Base-by-base conservation (phyloP, 2,888 invertebrate species). In the Cantharis rufa region DNA sequence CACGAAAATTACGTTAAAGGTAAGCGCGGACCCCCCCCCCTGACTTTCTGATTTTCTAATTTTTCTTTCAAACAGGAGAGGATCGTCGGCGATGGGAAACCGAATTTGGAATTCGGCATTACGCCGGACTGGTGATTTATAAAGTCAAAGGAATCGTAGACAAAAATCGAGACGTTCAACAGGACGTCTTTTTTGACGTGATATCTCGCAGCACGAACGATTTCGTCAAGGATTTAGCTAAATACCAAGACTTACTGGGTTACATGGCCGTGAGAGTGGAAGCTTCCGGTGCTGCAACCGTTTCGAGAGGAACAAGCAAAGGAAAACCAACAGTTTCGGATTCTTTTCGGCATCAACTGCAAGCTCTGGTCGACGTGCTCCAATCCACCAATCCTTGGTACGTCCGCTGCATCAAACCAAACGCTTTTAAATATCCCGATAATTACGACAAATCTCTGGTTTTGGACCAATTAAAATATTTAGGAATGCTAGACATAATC, bases 401-500 rank as follows among this genome's bases (percentile, higher is more conserved):
- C 87, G 96, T 96, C 48, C 92, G 97, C 66, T 97, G 97, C 87
- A 97, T 97, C 84, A 97, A 97, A 85, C 97, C 97, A 0, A 97
- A 97, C 87, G 92, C 94, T 87, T 91, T 94, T 83, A 97, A 97
- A 87, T 90, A 92, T 72, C 92, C 96, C 0, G 92, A 96, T 84
- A 92, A 92, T 84, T 97, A 94, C 88, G 94, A 94, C 86, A 93
- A 94, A 76, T 91, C 92, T 74, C 89, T 97, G 76, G 97, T 97
- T 1, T 89, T 95, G 82, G 96, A 96, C 84, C 97, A 97, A 88
- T 89, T 97, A 70, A 93, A 94, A 84, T 97, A 97, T 89, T 90
- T 97, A 78, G 97, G 97, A 78, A 97, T 97, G 96, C 90, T 96
- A 86, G 97, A 97, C 87, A 97, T 97, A 81, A 97, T 97, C 82